Evolutionary conservation across 1,140 invertebrate species (phyloP).

Genomic region (Ladona fulva): DNA sequence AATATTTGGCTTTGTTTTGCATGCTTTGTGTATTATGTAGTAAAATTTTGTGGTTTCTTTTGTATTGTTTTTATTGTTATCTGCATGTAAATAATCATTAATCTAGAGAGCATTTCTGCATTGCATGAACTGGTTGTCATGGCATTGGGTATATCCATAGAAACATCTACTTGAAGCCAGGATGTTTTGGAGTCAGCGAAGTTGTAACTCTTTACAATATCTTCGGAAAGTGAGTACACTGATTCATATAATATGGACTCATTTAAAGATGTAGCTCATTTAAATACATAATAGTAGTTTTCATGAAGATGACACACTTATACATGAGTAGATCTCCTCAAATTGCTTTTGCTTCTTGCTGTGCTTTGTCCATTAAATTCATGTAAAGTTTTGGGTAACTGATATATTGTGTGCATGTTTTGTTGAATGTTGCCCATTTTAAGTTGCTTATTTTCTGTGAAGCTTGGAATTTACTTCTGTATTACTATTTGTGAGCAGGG

Average conservation of each 20-base stretch:
- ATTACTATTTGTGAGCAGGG: no score
- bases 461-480: no score
- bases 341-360: not conserved
- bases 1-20: not conserved
- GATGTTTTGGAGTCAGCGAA: slow-evolving; percentile 46
- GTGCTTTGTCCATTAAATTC: not conserved
- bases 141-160: slow-evolving; percentile 46
- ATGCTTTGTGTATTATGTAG: not conserved
- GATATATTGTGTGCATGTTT: no score
- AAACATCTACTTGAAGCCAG: slow-evolving; percentile 53
- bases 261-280: slow-evolving; percentile 14
- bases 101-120: slow-evolving; percentile 21
- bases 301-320: not conserved
- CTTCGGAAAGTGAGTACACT: slow-evolving; percentile 26
- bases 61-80: slow-evolving; percentile 1
- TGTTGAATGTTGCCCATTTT: no score
- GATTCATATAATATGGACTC: slow-evolving; percentile 37
- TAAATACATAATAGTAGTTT: not conserved
- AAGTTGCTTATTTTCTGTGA: no score
- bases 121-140: slow-evolving; percentile 25
- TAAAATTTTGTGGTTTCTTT: not conserved
- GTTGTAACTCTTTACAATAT: slow-evolving; percentile 29
- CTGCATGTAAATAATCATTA: slow-evolving; percentile 2
- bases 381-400: no score
- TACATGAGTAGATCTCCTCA: slow-evolving; percentile 5